Evolutionary conservation across 2,888 invertebrate species (phyloP), one percentile per base, ranked within the genome.

Genomic region (Coelopa pilipes): DNA sequence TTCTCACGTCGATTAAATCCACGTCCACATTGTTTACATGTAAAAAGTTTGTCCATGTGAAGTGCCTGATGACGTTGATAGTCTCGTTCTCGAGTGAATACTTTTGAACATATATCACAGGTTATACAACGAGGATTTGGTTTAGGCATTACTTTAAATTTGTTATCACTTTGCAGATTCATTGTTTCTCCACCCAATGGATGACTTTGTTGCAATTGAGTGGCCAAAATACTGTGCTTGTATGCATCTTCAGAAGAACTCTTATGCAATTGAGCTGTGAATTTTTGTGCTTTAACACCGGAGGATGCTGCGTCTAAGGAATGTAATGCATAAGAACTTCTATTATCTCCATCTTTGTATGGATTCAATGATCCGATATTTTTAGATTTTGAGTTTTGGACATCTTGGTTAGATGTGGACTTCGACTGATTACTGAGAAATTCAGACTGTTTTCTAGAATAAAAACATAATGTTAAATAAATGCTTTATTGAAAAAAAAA

Each of bases 41-140:
- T 90, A 81, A 92, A 92, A 1, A 92, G 90, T 79, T 92, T 92
- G 86, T 91, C 93, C 57, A 92, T 90, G 84, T 93, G 93, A 1
- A 92, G 89, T 0, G 90, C 89, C 17, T 90, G 89, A 85, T 93
- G 93, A 0, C 93, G 89, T 78, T 93, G 92, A 12, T 93, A 85
- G 84, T 93, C 93, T 59, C 93, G 89, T 85, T 93, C 92, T 1
- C 93, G 88, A 49, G 91, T 88, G 81, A 93, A 93, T 10, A 91
- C 89, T 82, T 92, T 92, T 70, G 89, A 90, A 82, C 93, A 93
- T 65, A 92, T 89, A 78, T 90, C 89, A 81, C 93, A 93, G 74
- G 89, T 89, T 81, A 91, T 91, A 0, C 90, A 89, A 75, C 92
- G 89, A 1, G 76, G 46, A 73, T 80, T 77, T 1, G 73, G 50